Evolutionary conservation across 2,888 invertebrate species (phyloP), one percentile per base, ranked within the genome.

Genomic region (Plusia festucae): DNA sequence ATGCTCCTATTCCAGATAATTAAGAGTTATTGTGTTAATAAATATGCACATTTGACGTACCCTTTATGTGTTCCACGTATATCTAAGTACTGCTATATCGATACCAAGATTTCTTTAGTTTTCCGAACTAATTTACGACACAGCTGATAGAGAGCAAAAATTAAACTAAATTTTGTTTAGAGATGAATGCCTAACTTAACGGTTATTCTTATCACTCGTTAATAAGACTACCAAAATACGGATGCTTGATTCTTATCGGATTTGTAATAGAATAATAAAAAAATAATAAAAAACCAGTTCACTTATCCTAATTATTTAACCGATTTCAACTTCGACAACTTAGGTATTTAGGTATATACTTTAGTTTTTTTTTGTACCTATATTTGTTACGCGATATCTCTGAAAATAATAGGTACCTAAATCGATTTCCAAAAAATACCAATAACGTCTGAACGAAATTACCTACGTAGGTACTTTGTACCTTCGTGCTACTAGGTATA

Each of bases 231-330:
- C 20, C 9, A 49, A 49, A 20, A 18, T 18, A 49, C 46, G 11
- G 11, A 49, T 16, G 16, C 24, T 44, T 6, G 16, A n/a, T 11
- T 49, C 46, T 49, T 18, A 49, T 49, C 18, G 4, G 46, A 49
- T 49, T 49, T 20, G 46, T 49, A 49, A 49, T 49, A 49, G 46
- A 49, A 49, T 40, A 40, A 40, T n/a, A 18, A 5, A 44, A 13
- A 40, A 40, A 40, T n/a, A 40, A 40, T 40, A n/a, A 40, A 40
- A 1, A 40, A 40, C 40, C 13, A 40, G 40, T 40, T 40, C n/a
- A n/a, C 6, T 0, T 40, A 40, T n/a, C n/a, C 6, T n/a, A 40
- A n/a, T n/a, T 34, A 34, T 4, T 34, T 4, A 15, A 0, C n/a
- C n/a, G n/a, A n/a, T n/a, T n/a, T n/a, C n/a, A n/a, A n/a, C n/a